phyloP scores from a whole-genome alignment of 2,888 invertebrate genomes.

The Hoplodrina ambigua region DNA sequence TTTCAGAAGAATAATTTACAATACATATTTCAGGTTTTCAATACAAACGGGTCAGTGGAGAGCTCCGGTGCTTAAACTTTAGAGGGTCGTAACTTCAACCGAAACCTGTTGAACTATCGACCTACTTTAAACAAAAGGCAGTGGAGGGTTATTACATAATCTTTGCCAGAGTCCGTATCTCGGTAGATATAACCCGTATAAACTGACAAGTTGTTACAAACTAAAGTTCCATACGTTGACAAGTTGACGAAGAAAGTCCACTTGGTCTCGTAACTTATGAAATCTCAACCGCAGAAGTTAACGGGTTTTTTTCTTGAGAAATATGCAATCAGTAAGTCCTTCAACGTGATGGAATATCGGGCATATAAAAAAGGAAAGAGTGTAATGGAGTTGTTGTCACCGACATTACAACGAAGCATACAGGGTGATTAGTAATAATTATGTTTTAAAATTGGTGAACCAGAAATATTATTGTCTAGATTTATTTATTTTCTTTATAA shows the following conservation, averaged over 20 bases:
- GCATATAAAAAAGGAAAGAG: slow-evolving; percentile 42
- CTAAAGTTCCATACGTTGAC: slow-evolving; percentile 15
- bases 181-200: slow-evolving; percentile 24
- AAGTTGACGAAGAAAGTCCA: slow-evolving; percentile 34
- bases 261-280: slow-evolving; percentile 33
- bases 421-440: neutral
- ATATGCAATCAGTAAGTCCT: slow-evolving; percentile 54
- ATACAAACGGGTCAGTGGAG: slow-evolving; percentile 27
- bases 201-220: slow-evolving; percentile 24
- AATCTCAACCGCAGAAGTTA: slow-evolving; percentile 24
- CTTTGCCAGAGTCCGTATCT: slow-evolving; percentile 17
- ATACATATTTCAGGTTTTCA: slow-evolving; percentile 29
- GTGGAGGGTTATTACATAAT: slow-evolving; percentile 5
- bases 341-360: slow-evolving; percentile 50
- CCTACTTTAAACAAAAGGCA: slow-evolving; percentile 42
- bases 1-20: slow-evolving; percentile 13
- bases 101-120: slow-evolving; percentile 56
- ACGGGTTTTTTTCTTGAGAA: slow-evolving; percentile 27
- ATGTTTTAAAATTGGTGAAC: neutral
- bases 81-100: slow-evolving; percentile 25
- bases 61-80: slow-evolving; percentile 27
- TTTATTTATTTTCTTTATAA: no score
- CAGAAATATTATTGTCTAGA: no score
- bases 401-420: slow-evolving; percentile 18
- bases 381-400: slow-evolving; percentile 37